A percentile compares a stretch with the other conserved stretches of the same genome.
Conservation (phyloP, 2,888 invertebrate genomes). For the Chymomyza fuscimana region DNA sequence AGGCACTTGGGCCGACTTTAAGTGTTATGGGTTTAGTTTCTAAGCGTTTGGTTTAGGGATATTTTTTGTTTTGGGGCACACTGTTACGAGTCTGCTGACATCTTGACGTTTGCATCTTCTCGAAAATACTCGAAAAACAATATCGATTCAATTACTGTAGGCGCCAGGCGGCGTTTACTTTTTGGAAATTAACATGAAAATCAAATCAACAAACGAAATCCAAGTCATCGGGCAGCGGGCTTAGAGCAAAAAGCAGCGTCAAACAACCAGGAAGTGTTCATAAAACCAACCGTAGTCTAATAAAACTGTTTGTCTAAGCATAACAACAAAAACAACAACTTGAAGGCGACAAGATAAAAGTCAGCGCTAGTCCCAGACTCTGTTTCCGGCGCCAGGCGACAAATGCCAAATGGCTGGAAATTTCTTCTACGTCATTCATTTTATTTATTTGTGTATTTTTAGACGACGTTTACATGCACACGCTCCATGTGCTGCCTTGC, state of each 20-base stretch:
- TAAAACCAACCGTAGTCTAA: slow-evolving; percentile 41
- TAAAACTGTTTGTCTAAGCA: slow-evolving; percentile 52
- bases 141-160: neutral
- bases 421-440: slow-evolving; percentile 28
- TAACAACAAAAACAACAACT: slow-evolving; percentile 14
- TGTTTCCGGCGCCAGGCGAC: neutral
- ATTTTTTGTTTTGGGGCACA: neutral
- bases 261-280: slow-evolving; percentile 13
- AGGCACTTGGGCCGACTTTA: slow-evolving; percentile 40
- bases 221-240: neutral
- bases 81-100: slow-evolving; percentile 4
- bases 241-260: slow-evolving; percentile 12
- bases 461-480: neutral
- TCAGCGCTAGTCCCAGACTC: slow-evolving; percentile 18
- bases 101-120: slow-evolving; percentile 2
- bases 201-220: slow-evolving; percentile 59
- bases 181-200: slow-evolving; percentile 62
- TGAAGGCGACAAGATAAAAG: slow-evolving; percentile 21
- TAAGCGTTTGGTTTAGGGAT: neutral
- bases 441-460: slow-evolving; percentile 20
- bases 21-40: slow-evolving; percentile 35
- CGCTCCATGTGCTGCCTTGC: neutral
- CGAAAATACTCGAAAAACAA: slow-evolving; percentile 2
- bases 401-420: slow-evolving; percentile 11
- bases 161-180: no score